Evolutionary conservation across 2,888 invertebrate genomes (phyloP).

Genomic region (Callimorpha dominula): DNA sequence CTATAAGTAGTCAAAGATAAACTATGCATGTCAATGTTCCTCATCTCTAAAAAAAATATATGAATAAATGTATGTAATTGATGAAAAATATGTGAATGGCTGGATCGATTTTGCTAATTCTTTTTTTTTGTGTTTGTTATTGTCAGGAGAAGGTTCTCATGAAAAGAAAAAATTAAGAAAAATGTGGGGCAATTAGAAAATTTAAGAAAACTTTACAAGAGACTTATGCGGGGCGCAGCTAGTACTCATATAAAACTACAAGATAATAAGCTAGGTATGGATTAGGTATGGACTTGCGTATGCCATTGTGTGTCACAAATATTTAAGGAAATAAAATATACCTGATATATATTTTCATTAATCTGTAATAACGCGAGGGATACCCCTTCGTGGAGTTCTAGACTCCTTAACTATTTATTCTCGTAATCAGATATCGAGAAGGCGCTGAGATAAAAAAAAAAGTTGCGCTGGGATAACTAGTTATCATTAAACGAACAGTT

Average conservation of each 20-base stretch:
- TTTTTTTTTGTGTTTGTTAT: too few relatives aligned
- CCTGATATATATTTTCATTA: neutral
- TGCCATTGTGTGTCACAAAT: neutral
- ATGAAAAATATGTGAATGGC: too few relatives aligned
- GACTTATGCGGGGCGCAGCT: too few relatives aligned
- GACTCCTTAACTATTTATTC: neutral
- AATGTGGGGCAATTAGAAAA: too few relatives aligned
- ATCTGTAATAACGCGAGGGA: neutral
- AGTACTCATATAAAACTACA: neutral
- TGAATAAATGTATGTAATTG: neutral
- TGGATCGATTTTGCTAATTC: too few relatives aligned
- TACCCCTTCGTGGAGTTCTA: neutral
- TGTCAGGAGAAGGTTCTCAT: too few relatives aligned
- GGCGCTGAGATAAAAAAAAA: neutral
- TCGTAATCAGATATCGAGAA: neutral
- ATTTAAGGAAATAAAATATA: neutral
- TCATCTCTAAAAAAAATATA: neutral
- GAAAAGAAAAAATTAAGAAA: too few relatives aligned
- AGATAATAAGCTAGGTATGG: neutral
- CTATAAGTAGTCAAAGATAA: neutral
- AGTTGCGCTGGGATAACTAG: neutral
- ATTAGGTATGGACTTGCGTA: neutral
- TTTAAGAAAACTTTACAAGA: too few relatives aligned
- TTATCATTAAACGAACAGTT: neutral
- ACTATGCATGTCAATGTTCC: neutral